These are phyloP conservation scores for Equus quagga DNA, from an alignment of 2,113 vertebrate genomes.

Conservation along the genomic window DNA sequence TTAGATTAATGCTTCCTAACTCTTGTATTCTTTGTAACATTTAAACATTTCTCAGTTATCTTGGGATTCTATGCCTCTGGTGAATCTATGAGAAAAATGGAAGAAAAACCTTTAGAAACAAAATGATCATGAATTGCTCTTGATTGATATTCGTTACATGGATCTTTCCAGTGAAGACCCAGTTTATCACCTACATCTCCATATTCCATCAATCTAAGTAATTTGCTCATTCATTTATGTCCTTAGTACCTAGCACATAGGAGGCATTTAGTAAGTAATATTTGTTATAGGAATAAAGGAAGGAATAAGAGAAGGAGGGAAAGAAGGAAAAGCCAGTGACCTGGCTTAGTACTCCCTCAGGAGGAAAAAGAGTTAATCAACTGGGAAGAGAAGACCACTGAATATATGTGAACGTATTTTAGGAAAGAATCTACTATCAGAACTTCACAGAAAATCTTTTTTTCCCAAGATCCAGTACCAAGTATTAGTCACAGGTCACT, in stretches of 20 bases:
- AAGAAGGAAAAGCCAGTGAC: not conserved
- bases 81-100: slow-evolving; percentile 11
- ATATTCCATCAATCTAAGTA: slow-evolving; percentile 4
- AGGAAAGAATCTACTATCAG: not conserved
- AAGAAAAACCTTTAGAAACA: not conserved
- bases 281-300: slow-evolving; percentile 40
- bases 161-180: not conserved
- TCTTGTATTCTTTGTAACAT: not conserved
- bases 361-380: not conserved
- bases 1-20: slow-evolving; percentile 34
- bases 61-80: not conserved
- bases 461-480: not conserved
- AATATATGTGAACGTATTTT: not conserved
- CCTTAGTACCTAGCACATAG: not conserved
- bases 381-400: not conserved
- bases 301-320: not conserved
- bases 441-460: not conserved
- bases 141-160: not conserved
- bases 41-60: slow-evolving; percentile 7
- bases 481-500: not conserved
- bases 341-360: not conserved
- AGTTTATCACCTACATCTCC: not conserved
- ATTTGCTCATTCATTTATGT: slow-evolving; percentile 21
- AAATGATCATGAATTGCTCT: slow-evolving; percentile 4
- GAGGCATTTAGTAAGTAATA: not conserved